Base-by-base conservation (phyloP, 2,888 invertebrate species). In the Vandiemenella viatica region DNA sequence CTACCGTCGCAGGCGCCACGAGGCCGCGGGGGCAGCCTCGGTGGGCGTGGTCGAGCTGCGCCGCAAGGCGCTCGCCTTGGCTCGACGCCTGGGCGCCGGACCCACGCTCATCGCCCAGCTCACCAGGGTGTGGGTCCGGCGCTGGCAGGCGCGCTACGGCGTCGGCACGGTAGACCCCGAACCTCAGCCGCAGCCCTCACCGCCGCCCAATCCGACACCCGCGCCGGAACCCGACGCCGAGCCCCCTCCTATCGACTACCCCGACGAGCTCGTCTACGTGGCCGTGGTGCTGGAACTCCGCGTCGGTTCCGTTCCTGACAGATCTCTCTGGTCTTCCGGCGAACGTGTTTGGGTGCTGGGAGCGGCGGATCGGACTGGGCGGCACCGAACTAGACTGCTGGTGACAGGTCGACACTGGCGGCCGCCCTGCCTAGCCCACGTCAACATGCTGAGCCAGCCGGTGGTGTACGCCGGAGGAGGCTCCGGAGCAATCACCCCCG, bases 401-500 rank as follows among this genome's bases (percentile, higher is more conserved):
- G 67, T 70, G n/a, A 64, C 68, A 3, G 70, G 70, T 13, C 64
- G 64, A 32, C 62, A 67, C 51, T 69, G 68, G 67, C 60, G 67
- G 41, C 71, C 70, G 1, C 59, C 62, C 32, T 69, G 68, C 58
- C 57, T 70, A 19, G 59, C 62, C 43, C 60, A 63, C 37, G 70
- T 70, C 42, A 69, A 71, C 58, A 69, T 69, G 69, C 54, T 69
- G 13, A 69, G 65, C 44, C 70, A 70, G 52, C 70, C 70, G 5
- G 69, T 70, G 4, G 65, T 70, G 10, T 70, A 70, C 53, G 70
- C 69, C 1, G 69, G 69, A 1, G 70, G 68, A 5, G 70, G 69
- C 15, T 63, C 63, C 19, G 69, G 68, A 5, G 60, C 60, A 1
- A 56, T 68, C 2, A 69, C 68, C 1, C 60, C 65, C 2, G 69